Percentiles rank a stretch among this genome's conserved stretches.
These are phyloP conservation scores for Sminthopsis crassicaudata DNA, from an alignment of 2,113 vertebrate genomes.

Conservation along the genomic window DNA sequence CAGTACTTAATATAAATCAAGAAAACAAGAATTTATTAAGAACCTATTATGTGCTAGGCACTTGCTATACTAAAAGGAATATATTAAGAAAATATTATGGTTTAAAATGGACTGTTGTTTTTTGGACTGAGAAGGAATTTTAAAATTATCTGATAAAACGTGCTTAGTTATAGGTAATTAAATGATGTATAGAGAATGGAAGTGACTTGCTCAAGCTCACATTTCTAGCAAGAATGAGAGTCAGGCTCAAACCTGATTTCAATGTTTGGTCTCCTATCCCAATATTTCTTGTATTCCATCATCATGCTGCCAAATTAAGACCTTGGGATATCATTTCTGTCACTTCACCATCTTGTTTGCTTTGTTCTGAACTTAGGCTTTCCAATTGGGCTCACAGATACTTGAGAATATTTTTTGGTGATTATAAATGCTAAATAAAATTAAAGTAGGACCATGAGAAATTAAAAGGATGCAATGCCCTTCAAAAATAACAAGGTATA, in stretches of 20 bases:
- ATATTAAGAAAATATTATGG: background rate
- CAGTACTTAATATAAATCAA: background rate
- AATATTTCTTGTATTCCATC: background rate
- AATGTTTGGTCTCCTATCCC: background rate
- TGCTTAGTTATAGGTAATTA: background rate
- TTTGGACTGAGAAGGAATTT: background rate
- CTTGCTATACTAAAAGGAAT: background rate
- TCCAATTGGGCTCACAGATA: background rate
- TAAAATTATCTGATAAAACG: background rate
- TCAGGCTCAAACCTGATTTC: background rate
- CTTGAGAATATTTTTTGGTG: background rate
- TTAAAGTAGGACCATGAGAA: background rate
- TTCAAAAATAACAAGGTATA: background rate
- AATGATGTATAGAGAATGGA: background rate
- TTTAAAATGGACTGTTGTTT: background rate
- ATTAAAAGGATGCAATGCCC: background rate
- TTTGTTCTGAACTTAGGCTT: background rate
- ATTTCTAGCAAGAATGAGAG: background rate
- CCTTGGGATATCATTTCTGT: background rate
- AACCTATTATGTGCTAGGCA: background rate
- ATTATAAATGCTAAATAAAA: conserved; percentile 1
- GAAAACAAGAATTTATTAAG: background rate
- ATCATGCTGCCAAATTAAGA: background rate
- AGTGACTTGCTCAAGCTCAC: background rate
- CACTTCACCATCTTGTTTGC: background rate